Percentiles rank a stretch among this genome's conserved stretches.
These are phyloP conservation scores for Typhlichthys subterraneus DNA, from an alignment of 2,797 vertebrate genomes.

Conservation along the genomic window DNA sequence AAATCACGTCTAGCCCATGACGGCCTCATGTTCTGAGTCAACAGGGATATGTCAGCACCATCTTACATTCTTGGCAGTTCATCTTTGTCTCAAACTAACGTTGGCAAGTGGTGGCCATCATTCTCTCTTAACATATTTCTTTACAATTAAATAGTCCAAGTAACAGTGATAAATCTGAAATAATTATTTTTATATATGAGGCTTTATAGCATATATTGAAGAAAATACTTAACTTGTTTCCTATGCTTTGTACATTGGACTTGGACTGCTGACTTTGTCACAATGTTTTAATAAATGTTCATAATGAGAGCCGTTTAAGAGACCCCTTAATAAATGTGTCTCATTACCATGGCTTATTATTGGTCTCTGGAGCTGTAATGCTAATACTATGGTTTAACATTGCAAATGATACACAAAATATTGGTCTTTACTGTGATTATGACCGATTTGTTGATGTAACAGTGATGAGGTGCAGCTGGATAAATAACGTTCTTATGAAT, in stretches of 20 bases:
- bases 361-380: conserved; percentile 7
- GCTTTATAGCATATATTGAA: too few relatives aligned
- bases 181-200: background rate
- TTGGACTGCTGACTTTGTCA: background rate
- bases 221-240: conserved; percentile 17
- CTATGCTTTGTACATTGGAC: conserved; percentile 24
- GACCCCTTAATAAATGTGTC: background rate
- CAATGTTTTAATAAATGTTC: conserved; percentile 6
- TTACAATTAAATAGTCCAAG: conserved; percentile 12
- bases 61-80: conserved; percentile 45
- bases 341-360: conserved; percentile 16
- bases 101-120: conserved; percentile 43
- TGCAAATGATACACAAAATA: background rate
- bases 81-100: conserved; percentile 48
- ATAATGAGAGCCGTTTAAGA: background rate
- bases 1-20: conserved; percentile 53
- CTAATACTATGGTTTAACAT: conserved; percentile 8
- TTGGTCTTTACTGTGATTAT: too few relatives aligned
- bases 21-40: conserved; percentile 41
- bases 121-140: conserved; percentile 27
- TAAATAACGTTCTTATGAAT: too few relatives aligned
- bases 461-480: too few relatives aligned
- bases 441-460: too few relatives aligned
- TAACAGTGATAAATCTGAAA: conserved; percentile 3
- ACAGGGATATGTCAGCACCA: conserved; percentile 54